A percentile compares a stretch with the other conserved stretches of the same genome.
Evolutionary conservation across 2,113 vertebrate genomes (phyloP).

Genomic region (Hippoglossus stenolepis): DNA sequence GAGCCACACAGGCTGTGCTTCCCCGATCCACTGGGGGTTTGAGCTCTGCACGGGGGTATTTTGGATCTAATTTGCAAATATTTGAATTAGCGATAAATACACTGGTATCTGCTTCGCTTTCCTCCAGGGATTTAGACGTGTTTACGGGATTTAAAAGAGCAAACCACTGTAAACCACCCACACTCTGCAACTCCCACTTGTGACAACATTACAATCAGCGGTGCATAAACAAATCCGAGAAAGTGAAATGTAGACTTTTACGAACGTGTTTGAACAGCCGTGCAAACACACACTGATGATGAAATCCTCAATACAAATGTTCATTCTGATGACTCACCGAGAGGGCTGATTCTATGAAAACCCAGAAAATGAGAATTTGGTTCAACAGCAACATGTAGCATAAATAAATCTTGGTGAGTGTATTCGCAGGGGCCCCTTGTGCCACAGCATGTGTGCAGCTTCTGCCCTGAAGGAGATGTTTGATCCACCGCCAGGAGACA

Average conservation of each 20-base stretch:
- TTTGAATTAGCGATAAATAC: slow-evolving; percentile 61
- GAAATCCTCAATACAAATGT: background rate
- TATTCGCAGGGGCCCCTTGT: background rate
- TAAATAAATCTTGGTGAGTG: slow-evolving; percentile 1
- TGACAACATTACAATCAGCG: background rate
- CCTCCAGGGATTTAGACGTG: background rate
- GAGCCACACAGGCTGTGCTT: background rate
- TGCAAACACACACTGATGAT: background rate
- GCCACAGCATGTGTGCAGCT: slow-evolving; percentile 27
- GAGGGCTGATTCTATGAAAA: slow-evolving; percentile 28
- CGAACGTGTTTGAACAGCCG: slow-evolving; percentile 14
- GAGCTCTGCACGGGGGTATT: background rate
- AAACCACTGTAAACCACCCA: background rate
- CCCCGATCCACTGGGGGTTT: background rate
- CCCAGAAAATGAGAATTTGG: slow-evolving; percentile 11
- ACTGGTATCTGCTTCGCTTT: slow-evolving; percentile 4
- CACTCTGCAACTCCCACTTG: background rate
- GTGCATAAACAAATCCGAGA: background rate
- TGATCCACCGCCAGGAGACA: background rate
- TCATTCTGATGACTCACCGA: slow-evolving; percentile 29
- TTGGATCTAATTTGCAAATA: slow-evolving; percentile 44
- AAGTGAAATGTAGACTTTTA: background rate
- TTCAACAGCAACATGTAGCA: slow-evolving; percentile 3
- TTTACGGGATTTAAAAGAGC: slow-evolving; percentile 11
- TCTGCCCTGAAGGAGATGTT: background rate